Conservation (phyloP, 2,113 vertebrate genomes). For the Oreochromis tanganicae region DNA sequence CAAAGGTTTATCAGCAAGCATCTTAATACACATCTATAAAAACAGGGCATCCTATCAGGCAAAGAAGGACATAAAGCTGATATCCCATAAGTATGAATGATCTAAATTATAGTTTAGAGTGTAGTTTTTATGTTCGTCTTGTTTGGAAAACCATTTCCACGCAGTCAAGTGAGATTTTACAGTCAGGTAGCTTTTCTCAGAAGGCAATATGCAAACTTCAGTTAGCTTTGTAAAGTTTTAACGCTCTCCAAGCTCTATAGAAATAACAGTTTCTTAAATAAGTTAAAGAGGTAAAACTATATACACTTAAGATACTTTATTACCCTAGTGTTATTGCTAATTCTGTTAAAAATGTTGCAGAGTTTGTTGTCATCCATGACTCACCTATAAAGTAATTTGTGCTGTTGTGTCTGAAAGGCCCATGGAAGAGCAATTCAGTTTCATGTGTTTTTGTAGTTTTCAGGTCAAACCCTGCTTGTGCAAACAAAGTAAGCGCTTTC, state of each 20-base stretch:
- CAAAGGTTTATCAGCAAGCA: neutral
- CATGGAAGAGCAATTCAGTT: neutral
- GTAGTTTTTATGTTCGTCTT: neutral
- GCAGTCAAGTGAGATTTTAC: neutral
- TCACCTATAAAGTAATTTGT: neutral
- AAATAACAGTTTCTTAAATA: neutral
- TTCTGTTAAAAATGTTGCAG: neutral
- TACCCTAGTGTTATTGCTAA: neutral
- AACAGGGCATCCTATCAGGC: neutral
- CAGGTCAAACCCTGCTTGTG: neutral
- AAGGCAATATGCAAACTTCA: neutral
- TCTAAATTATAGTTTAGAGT: neutral
- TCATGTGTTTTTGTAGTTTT: neutral
- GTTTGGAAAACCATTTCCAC: neutral
- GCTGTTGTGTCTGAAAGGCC: neutral
- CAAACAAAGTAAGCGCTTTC: neutral
- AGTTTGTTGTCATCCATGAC: neutral
- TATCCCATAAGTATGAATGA: neutral
- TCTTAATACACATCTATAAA: neutral
- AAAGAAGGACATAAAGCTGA: neutral
- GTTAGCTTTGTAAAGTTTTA: neutral
- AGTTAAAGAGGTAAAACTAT: neutral
- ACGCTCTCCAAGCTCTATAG: neutral
- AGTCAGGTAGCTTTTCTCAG: neutral
- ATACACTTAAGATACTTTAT: neutral